Percentiles rank a stretch among this genome's conserved stretches.
Evolutionary conservation across 2,888 invertebrate genomes (phyloP).

Genomic region (Julus scanicus): DNA sequence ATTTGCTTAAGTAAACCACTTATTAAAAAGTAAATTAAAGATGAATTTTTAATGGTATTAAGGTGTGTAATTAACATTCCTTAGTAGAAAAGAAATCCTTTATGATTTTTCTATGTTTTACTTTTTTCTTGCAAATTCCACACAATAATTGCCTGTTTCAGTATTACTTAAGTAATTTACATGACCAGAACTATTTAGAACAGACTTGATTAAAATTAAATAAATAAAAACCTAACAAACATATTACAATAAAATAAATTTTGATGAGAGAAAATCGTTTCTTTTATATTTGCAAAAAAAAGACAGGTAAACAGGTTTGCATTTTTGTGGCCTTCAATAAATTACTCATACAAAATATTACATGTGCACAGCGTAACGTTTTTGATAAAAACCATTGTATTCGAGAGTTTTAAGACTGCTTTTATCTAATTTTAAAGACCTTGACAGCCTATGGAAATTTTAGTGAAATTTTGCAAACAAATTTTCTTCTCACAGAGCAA

Average conservation of each 20-base stretch:
- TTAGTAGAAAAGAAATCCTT: neutral
- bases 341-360: slow-evolving; percentile 45
- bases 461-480: slow-evolving; percentile 16
- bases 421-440: slow-evolving; percentile 19
- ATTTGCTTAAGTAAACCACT: neutral
- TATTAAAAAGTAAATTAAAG: slow-evolving; percentile 19
- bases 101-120: neutral
- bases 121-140: neutral
- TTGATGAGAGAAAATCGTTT: neutral
- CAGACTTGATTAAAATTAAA: neutral
- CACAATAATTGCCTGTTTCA: neutral
- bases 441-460: slow-evolving; percentile 35
- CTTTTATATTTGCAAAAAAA: neutral
- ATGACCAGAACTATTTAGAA: neutral
- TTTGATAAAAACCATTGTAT: neutral
- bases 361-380: slow-evolving; percentile 42
- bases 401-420: neutral
- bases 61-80: slow-evolving; percentile 23
- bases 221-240: neutral
- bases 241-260: neutral
- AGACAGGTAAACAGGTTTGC: slow-evolving; percentile 1
- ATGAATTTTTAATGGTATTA: neutral
- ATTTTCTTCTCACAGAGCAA: neutral
- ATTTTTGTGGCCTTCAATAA: slow-evolving; percentile 31
- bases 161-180: neutral